These are phyloP conservation scores for Epiblema foenella DNA, from an alignment of 2,888 invertebrate genomes.

Conservation along the genomic window DNA sequence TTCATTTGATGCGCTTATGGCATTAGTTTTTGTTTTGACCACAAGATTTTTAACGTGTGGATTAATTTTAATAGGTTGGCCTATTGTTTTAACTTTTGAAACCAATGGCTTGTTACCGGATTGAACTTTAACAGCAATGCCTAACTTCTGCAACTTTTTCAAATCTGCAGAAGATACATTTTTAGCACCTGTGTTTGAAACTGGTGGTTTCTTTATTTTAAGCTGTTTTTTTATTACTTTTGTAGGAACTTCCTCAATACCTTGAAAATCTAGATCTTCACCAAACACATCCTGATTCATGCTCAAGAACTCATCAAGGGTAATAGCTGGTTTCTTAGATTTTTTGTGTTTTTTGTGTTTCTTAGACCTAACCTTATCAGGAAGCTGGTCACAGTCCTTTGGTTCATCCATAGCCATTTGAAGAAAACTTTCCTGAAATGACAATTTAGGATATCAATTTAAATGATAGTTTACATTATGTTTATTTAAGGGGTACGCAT, in stretches of 20 bases:
- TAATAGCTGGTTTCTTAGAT: slow-evolving; percentile 76
- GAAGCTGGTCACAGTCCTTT: slow-evolving; percentile 52
- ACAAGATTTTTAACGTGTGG: slow-evolving; percentile 44
- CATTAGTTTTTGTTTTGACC: slow-evolving; percentile 47
- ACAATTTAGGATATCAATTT: slow-evolving; percentile 1
- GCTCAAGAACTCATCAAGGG: slow-evolving; percentile 78
- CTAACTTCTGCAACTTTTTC: slow-evolving; percentile 74
- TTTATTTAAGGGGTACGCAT: too few species aligned
- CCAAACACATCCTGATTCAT: slow-evolving; percentile 83
- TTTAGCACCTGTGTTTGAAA: slow-evolving; percentile 51
- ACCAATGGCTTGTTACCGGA: slow-evolving; percentile 46
- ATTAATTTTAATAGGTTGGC: slow-evolving; percentile 45
- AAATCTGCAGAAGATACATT: slow-evolving; percentile 60
- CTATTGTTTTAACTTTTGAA: slow-evolving; percentile 44
- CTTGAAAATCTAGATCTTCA: slow-evolving; percentile 76
- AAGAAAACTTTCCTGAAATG: slow-evolving; percentile 72
- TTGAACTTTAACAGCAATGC: slow-evolving; percentile 74
- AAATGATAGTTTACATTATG: neutral
- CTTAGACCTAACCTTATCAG: slow-evolving; percentile 63
- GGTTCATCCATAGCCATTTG: slow-evolving; percentile 69
- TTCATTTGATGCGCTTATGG: slow-evolving; percentile 61
- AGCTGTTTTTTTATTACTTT: slow-evolving; percentile 68
- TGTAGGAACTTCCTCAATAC: slow-evolving; percentile 78
- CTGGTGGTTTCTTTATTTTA: slow-evolving; percentile 60
- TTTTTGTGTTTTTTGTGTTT: slow-evolving; percentile 80